Evolutionary conservation across 2,888 invertebrate species (phyloP).

Genomic region (Eristalis arbustorum): DNA sequence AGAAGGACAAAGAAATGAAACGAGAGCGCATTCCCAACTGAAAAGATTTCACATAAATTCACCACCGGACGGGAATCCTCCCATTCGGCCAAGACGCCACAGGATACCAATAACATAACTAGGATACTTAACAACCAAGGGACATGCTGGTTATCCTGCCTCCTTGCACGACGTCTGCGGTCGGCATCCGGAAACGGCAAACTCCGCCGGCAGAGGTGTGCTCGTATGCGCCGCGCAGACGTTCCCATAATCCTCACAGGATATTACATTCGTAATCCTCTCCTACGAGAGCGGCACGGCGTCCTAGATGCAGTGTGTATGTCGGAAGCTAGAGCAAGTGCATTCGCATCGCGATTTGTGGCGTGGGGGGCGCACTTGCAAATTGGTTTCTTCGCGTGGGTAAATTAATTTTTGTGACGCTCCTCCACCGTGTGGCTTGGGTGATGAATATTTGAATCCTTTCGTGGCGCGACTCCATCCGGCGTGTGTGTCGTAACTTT

Average conservation of each 20-base stretch:
- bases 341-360: background rate
- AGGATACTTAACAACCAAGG: conserved; percentile 62
- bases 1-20: background rate
- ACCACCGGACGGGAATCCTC: background rate
- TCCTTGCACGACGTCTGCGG: background rate
- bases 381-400: conserved; percentile 30
- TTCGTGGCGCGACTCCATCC: background rate
- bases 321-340: no score
- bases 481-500: background rate
- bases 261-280: conserved; percentile 65
- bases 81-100: conserved; percentile 42
- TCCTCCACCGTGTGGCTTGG: background rate
- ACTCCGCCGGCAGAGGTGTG: conserved; percentile 42
- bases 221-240: conserved; percentile 23
- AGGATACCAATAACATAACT: conserved; percentile 60
- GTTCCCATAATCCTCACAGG: conserved; percentile 52
- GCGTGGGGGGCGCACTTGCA: conserved; percentile 1
- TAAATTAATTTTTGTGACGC: conserved; percentile 34
- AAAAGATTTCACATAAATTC: conserved; percentile 39
- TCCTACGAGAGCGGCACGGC: background rate
- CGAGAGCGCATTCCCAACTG: background rate
- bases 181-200: conserved; percentile 45
- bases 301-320: conserved; percentile 26
- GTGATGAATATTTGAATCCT: background rate
- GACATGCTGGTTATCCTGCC: conserved; percentile 51